These are phyloP conservation scores for Lapara coniferarum DNA, from an alignment of 2,888 invertebrate species.

Conservation along the genomic window DNA sequence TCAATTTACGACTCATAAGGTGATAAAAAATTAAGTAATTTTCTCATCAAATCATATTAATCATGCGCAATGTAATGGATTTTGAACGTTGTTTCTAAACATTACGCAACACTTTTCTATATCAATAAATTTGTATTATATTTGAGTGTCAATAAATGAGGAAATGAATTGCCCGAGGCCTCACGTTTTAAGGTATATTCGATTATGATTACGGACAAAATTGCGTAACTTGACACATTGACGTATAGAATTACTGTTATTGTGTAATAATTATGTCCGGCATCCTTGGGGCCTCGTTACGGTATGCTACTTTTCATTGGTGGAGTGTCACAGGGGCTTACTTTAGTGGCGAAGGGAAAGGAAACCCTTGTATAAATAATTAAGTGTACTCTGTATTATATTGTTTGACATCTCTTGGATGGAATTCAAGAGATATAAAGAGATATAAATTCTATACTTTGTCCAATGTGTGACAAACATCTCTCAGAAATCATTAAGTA, in stretches of 20 bases:
- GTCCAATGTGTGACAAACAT: too few species aligned
- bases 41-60: background rate
- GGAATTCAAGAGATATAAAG: too few species aligned
- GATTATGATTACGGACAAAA: slow-evolving; percentile 3
- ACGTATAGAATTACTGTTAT: slow-evolving; percentile 1
- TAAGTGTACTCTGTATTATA: too few species aligned
- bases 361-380: too few species aligned
- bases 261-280: background rate
- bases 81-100: background rate
- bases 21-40: background rate
- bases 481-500: too few species aligned
- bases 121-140: background rate
- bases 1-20: background rate
- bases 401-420: too few species aligned
- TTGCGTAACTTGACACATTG: background rate
- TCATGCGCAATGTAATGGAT: background rate
- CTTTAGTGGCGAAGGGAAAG: too few species aligned
- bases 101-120: background rate
- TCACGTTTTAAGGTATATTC: slow-evolving; percentile 13
- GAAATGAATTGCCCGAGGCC: slow-evolving; percentile 1
- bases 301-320: background rate
- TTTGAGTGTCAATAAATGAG: background rate
- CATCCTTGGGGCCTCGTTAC: background rate
- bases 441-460: too few species aligned
- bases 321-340: background rate